Evolutionary conservation across 2,888 invertebrate species (phyloP), one percentile per base, ranked within the genome.

Genomic region (Ennomos fuscantarius): DNA sequence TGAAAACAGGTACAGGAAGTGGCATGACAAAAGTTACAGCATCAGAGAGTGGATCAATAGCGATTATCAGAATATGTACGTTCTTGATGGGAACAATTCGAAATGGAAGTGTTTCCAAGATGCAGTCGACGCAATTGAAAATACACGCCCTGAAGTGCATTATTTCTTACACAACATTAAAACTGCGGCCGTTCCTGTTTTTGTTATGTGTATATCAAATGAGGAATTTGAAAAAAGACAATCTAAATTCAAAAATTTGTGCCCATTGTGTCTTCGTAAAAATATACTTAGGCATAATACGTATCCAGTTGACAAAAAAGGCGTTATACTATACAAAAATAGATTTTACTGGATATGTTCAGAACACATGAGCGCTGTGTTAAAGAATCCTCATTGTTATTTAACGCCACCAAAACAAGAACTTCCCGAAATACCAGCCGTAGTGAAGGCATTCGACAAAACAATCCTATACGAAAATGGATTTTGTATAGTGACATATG

Each of bases 301-400:
- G 0, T 84, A 81, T 42, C 93, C 93, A 8, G 88, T 93, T 0
- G 89, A 93, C 69, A 89, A 93, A 65, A 87, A 86, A 41, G 94
- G 94, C 8, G 70, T 94, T 46, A 84, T 95, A 1, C 93, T 94
- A 62, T 95, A 87, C 70, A 78, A 84, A 60, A 78, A 89, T 33
- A 72, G 80, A 46, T 94, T 92, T 76, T 95, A 94, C 70, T 95
- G 95, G 94, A 71, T 94, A 43, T 95, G 95, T 68, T 49, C 75
- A 0, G 78, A 88, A 15, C 95, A 95, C 67, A 76, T 92, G 10
- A 72, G 86, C 34, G 68, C 75, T 35, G 94, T 94, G 60, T 62
- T 92, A 13, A 71, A 79, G 32, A 60, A 84, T 62, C 94, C 94
- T 0, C 70, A 81, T 8, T 59, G 56, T 11, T 92, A 86, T 73